Conservation (phyloP, 2,888 invertebrate species). For the Drosophila maculinotata region DNA sequence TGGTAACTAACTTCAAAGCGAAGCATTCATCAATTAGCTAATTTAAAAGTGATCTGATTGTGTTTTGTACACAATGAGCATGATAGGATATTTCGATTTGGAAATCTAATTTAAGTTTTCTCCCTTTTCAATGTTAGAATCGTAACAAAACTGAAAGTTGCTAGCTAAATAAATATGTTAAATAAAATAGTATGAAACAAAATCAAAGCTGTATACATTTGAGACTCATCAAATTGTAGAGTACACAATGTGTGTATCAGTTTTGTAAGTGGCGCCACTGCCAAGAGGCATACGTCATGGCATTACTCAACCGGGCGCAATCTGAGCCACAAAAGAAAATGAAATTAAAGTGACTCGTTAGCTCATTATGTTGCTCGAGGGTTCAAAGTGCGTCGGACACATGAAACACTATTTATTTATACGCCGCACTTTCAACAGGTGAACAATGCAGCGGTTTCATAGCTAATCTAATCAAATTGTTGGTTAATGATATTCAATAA, state of each 20-base stretch:
- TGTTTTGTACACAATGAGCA: no score
- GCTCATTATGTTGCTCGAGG: conserved; percentile 42
- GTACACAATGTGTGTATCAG: conserved; percentile 3
- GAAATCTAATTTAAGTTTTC: no score
- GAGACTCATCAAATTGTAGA: neutral
- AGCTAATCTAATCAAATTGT: conserved; percentile 57
- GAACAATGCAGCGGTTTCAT: conserved; percentile 6
- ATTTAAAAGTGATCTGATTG: neutral
- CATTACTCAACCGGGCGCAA: conserved; percentile 38
- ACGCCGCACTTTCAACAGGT: conserved; percentile 23
- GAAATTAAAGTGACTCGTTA: neutral
- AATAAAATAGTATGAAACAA: neutral
- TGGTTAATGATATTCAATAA: conserved; percentile 13
- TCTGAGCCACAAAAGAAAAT: conserved; percentile 5
- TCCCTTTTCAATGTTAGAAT: no score
- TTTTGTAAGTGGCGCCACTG: conserved; percentile 23
- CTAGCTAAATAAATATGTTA: no score
- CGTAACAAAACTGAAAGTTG: no score
- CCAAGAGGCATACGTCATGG: conserved; percentile 15
- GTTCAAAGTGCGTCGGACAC: conserved; percentile 55
- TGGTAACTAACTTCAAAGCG: conserved; percentile 12
- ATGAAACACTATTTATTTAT: conserved; percentile 62
- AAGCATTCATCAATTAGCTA: conserved; percentile 1
- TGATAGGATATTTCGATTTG: no score
- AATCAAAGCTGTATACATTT: neutral